Evolutionary conservation across 2,888 invertebrate species (phyloP), one percentile per base, ranked within the genome.

Genomic region (Drosophila helvetica): DNA sequence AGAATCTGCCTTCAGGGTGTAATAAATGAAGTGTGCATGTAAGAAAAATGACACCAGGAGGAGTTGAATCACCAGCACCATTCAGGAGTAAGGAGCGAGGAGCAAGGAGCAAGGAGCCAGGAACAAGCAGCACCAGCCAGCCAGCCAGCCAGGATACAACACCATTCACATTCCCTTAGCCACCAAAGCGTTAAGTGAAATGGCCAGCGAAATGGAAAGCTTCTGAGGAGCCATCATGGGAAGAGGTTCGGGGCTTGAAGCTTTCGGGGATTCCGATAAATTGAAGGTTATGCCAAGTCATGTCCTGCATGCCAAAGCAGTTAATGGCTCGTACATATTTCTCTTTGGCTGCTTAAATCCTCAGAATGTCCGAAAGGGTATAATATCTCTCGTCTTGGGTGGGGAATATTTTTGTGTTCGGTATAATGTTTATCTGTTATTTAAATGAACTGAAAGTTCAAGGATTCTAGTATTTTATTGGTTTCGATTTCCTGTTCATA

Each of bases 11-110:
- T 60, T 48, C 54, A 54, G 43, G 33, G 59, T 68, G 80, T 83
- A 84, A 84, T 83, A 86, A 84, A 84, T 84, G 84, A 88, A 88
- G 84, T 77, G 76, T 75, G 84, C 78, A 69, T 71, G 70, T 53
- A 80, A 77, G 86, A 83, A 83, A 88, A 86, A 88, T 88, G 84
- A 74, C 77, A 69, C 51, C 69, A 54, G 65, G 56, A 65, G 68
- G 52, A 66, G 60, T 65, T 58, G 62, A 54, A 53, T 71, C 58
- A 42, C 22, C 17, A 25, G 48, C 33, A 12, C 0, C 22, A 33
- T 33, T 12, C 15, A 27, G 17, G 45, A 27, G 27, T 33, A 25
- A 48, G 15, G 30, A 27, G 47, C 27, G 18, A n/a, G 30, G 0
- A 27, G 27, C 27, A 27, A 27, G 54, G 10, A 60, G 45, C 27